These are phyloP conservation scores for Chamaetylas fuelleborni DNA, from an alignment of 2,113 vertebrate species.

Conservation along the genomic window DNA sequence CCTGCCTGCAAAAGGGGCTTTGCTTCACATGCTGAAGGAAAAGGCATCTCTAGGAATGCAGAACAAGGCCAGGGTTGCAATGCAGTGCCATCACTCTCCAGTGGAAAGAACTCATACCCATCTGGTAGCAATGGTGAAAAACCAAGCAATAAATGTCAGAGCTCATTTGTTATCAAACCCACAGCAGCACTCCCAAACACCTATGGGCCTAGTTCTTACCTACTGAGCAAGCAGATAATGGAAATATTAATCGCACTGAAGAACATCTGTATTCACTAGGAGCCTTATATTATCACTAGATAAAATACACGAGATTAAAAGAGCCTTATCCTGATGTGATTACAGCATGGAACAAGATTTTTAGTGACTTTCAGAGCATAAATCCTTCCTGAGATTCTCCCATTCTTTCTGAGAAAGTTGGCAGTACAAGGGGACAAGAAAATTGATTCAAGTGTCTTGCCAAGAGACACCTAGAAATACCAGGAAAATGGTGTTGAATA, in stretches of 20 bases:
- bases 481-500: background rate
- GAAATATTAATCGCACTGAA: background rate
- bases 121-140: background rate
- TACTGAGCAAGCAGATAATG: background rate
- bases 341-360: background rate
- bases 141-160: background rate
- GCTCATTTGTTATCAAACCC: background rate
- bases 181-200: background rate
- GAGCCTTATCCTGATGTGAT: background rate
- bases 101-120: background rate
- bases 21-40: background rate
- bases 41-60: background rate
- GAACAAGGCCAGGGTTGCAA: background rate
- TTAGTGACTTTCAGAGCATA: background rate
- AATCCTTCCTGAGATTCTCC: background rate
- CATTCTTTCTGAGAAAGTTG: background rate
- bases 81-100: background rate
- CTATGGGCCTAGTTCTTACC: rapidly evolving
- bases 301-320: background rate
- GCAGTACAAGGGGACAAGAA: background rate
- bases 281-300: background rate
- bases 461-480: background rate
- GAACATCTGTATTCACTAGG: background rate
- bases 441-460: background rate
- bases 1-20: background rate